Conservation (phyloP, 2,888 invertebrate species). For the Cephus runcator region DNA sequence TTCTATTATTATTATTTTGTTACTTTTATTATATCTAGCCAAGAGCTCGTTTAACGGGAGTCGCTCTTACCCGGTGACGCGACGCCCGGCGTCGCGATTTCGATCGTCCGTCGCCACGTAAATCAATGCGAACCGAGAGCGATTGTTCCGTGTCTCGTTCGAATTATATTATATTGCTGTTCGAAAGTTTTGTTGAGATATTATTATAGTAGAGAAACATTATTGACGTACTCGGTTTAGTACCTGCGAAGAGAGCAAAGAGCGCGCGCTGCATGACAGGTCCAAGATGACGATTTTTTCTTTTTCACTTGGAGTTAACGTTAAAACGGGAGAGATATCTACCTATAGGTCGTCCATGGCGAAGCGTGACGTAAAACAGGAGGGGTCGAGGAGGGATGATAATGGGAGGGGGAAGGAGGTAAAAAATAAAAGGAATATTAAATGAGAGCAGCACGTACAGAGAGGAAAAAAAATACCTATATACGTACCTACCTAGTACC, state of each 20-base stretch:
- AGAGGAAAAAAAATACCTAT: conserved; percentile 32
- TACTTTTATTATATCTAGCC: not conserved
- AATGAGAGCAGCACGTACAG: conserved; percentile 19
- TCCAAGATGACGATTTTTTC: not conserved
- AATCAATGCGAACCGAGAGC: not conserved
- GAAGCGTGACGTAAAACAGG: not conserved
- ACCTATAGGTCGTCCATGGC: not conserved
- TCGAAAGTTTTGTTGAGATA: conserved; percentile 59
- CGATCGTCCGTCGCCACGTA: not conserved
- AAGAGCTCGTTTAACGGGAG: not conserved
- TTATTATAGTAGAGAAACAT: conserved; percentile 48
- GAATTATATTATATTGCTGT: conserved; percentile 47
- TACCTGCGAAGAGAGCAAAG: conserved; percentile 44
- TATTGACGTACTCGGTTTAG: conserved; percentile 48
- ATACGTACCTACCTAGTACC: conserved; percentile 53
- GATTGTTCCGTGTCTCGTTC: not conserved
- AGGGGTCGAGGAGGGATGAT: not conserved
- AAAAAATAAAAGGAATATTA: conserved; percentile 10
- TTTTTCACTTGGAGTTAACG: not conserved
- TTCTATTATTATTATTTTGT: not conserved
- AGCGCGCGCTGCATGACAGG: conserved; percentile 40
- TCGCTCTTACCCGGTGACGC: not conserved
- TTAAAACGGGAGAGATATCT: not conserved
- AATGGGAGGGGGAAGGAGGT: not conserved
- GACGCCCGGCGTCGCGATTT: not conserved